Evolutionary conservation across 1,140 invertebrate genomes (phyloP).

Genomic region (Ceratitis capitata): DNA sequence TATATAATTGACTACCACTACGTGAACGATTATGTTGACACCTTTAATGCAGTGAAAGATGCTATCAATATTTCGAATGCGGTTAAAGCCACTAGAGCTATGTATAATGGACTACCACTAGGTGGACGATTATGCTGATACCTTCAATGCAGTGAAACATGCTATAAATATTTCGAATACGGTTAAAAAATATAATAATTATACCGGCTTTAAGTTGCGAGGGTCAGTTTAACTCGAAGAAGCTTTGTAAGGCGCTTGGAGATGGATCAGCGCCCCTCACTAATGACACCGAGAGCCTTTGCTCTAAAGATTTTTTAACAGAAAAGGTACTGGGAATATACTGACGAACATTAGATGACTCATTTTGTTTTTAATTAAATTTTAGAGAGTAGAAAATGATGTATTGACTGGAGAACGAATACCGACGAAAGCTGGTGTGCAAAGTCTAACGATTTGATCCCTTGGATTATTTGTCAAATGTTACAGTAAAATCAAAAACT

Average conservation of each 20-base stretch:
- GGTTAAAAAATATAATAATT: not conserved
- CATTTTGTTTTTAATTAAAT: not conserved
- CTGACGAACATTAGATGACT: not conserved
- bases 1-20: too few relatives aligned
- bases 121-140: constrained; percentile 62
- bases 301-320: not conserved
- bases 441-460: not conserved
- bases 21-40: too few relatives aligned
- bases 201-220: not conserved
- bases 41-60: too few relatives aligned
- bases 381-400: not conserved
- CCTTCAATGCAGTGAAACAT: not conserved
- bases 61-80: too few relatives aligned
- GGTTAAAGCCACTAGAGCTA: too few relatives aligned
- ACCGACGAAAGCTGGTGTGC: not conserved
- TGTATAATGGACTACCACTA: constrained; percentile 57
- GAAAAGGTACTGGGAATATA: not conserved
- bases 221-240: not conserved
- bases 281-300: not conserved
- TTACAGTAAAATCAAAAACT: not conserved
- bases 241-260: not conserved
- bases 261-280: not conserved
- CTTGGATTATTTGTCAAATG: not conserved
- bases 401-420: not conserved
- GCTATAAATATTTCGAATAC: not conserved